Evolutionary conservation across 1,140 invertebrate genomes (phyloP).

Genomic region (Papilio polytes): DNA sequence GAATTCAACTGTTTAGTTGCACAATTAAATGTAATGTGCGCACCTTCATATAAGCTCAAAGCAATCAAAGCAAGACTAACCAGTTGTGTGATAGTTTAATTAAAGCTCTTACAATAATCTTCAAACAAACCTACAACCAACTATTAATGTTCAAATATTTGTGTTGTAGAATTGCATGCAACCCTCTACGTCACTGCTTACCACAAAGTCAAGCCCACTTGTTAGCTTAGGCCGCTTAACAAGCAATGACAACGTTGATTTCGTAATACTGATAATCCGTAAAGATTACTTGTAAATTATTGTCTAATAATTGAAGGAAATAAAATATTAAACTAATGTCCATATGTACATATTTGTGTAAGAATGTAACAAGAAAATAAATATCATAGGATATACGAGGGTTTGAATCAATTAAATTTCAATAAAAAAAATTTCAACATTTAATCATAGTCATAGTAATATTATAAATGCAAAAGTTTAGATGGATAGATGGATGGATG

Average conservation of each 20-base stretch:
- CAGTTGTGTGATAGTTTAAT: too few relatives aligned
- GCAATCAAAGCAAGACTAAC: too few relatives aligned
- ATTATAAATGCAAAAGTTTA: too few relatives aligned
- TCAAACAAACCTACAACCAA: background rate
- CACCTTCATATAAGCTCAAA: too few relatives aligned
- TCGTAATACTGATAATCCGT: background rate
- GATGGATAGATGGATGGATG: too few relatives aligned
- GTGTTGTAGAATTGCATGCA: constrained; percentile 10
- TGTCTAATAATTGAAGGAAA: background rate
- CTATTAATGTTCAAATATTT: constrained; percentile 13
- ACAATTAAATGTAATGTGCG: too few relatives aligned
- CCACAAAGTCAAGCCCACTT: constrained; percentile 10
- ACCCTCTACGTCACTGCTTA: constrained; percentile 1
- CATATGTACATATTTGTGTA: too few relatives aligned
- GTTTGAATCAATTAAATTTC: too few relatives aligned
- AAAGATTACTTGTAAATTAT: background rate
- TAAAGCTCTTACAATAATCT: background rate
- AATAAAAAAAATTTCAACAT: too few relatives aligned
- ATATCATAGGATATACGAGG: too few relatives aligned
- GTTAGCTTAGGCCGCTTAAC: constrained; percentile 5
- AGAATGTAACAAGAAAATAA: background rate
- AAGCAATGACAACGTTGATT: background rate
- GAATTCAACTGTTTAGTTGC: too few relatives aligned
- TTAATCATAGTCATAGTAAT: too few relatives aligned
- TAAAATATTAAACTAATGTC: background rate